phyloP scores from a whole-genome alignment of 2,888 invertebrate genomes.

The Torymus texanus region DNA sequence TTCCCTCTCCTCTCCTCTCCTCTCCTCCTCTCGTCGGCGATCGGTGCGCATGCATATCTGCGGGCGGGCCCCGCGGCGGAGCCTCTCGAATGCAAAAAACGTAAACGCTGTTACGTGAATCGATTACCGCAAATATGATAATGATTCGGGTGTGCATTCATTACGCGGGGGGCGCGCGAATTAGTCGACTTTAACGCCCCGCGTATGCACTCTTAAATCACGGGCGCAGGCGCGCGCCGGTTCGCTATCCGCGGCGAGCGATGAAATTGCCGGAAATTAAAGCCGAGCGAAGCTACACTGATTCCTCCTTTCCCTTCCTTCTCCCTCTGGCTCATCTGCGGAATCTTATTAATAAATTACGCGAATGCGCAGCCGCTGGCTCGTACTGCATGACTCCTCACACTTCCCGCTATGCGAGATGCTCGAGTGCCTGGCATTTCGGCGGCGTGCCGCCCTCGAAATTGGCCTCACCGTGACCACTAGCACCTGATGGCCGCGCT shows the following conservation, averaged over 20 bases:
- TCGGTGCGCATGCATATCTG: not conserved
- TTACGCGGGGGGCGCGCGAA: constrained; percentile 32
- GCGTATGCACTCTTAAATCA: constrained; percentile 42
- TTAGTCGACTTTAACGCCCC: constrained; percentile 48
- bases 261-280: constrained; percentile 62
- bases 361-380: constrained; percentile 43
- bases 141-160: constrained; percentile 37
- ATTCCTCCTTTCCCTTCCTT: constrained; percentile 40
- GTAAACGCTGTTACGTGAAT: constrained; percentile 50
- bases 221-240: not conserved
- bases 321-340: constrained; percentile 53
- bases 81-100: constrained; percentile 45
- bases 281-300: constrained; percentile 52
- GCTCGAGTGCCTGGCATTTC: not conserved
- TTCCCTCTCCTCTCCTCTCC: not conserved
- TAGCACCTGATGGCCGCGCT: too few relatives aligned
- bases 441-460: not conserved
- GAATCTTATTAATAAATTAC: constrained; percentile 67
- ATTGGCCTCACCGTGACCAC: too few relatives aligned
- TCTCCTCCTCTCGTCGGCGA: not conserved
- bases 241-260: constrained; percentile 48
- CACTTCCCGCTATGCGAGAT: constrained; percentile 2
- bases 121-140: constrained; percentile 52
- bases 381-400: constrained; percentile 8
- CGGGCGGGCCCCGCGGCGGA: not conserved